phyloP scores from a whole-genome alignment of 2,888 invertebrate genomes.

The Drosophila niveifrons region DNA sequence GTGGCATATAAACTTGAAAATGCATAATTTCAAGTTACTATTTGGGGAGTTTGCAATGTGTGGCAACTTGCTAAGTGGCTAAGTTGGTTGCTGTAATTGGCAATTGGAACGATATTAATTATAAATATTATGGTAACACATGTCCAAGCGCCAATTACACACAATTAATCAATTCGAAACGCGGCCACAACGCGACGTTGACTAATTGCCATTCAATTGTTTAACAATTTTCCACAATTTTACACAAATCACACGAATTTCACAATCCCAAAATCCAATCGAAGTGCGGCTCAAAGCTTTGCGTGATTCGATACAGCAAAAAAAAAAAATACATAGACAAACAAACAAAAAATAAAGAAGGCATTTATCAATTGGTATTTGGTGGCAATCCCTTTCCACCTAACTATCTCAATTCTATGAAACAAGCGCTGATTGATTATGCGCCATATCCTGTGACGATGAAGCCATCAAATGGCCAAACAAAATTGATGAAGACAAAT shows the following conservation, averaged over 20 bases:
- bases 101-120: conserved; percentile 48
- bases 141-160: conserved; percentile 54
- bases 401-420: conserved; percentile 8
- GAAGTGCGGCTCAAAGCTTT: conserved; percentile 30
- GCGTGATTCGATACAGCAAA: conserved; percentile 40
- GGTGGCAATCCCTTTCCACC: not conserved
- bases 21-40: conserved; percentile 48
- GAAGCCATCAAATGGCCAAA: conserved; percentile 70
- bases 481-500: conserved; percentile 73
- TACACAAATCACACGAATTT: conserved; percentile 31
- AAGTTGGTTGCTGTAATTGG: not conserved
- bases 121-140: conserved; percentile 65
- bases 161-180: conserved; percentile 56
- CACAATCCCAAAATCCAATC: conserved; percentile 31
- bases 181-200: conserved; percentile 32
- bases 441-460: conserved; percentile 62
- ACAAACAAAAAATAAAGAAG: conserved; percentile 15
- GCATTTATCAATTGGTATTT: conserved; percentile 60
- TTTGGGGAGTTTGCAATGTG: conserved; percentile 33
- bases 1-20: conserved; percentile 74
- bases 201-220: conserved; percentile 62
- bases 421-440: conserved; percentile 75
- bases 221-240: conserved; percentile 55
- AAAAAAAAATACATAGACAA: conserved; percentile 12
- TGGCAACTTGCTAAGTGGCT: conserved; percentile 23